Evolutionary conservation across 2,113 vertebrate species (phyloP), one percentile per base, ranked within the genome.

Genomic region (Cinclus cinclus): DNA sequence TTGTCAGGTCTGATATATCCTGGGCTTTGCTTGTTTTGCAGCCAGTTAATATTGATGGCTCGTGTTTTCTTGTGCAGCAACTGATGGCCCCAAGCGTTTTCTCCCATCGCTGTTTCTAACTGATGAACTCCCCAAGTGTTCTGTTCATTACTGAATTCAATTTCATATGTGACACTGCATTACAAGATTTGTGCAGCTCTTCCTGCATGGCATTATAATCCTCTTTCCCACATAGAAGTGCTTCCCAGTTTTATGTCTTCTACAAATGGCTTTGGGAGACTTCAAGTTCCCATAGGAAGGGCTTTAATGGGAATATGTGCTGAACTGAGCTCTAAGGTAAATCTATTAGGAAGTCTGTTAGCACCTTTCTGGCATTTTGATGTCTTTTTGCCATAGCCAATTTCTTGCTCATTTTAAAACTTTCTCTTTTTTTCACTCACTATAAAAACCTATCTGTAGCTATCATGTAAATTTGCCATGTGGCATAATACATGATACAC

Each of bases 171-270:
- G 91, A 86, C 92, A 79, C 55, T 47, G 71, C 79, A 42, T 83
- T 83, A 80, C 68, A 65, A 83, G 95, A 83, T 95, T 81, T 92
- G 95, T 93, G 86, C 68, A 52, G 77, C 84, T 81, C 64, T 58
- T 62, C 28, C 89, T 70, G 47, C 22, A 3, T 12, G 18, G 46
- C 0, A 0, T 49, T 87, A 28, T 15, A 92, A 74, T 88, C 90
- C 78, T 86, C 79, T 81, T 73, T 52, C 24, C 64, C 49, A 80
- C 63, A 27, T 8, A 33, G 75, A 88, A 5, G 4, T 63, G 73
- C 47, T 93, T 80, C 86, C 71, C 76, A 39, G 7, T 79, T 90
- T 86, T 86, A 49, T 90, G 56, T 67, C 92, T 44, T 53, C 69
- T 71, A 28, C 65, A 87, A 75, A 89, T 60, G 80, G 50, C 64